Evolutionary conservation across 2,888 invertebrate species (phyloP), one percentile per base, ranked within the genome.

Genomic region (Lycocerus yunnanus): DNA sequence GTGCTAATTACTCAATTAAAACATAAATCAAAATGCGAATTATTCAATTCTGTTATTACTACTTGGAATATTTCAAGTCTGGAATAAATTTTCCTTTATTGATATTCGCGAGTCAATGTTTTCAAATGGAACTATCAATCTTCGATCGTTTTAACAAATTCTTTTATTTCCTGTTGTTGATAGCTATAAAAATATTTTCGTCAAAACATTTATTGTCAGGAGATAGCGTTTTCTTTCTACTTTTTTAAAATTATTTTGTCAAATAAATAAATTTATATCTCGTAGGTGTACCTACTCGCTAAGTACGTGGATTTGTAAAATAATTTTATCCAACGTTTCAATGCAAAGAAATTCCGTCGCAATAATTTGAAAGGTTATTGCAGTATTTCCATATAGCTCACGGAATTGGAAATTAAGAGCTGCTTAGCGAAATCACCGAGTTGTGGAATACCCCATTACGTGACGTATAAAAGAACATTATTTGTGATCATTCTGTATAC

Each of bases 131-230:
- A 20, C 61, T 63, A 63, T 63, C 61, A 63, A 63, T 63, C 61
- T 63, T 63, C 20, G 15, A 63, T 18, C 61, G 61, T 63, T 63
- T 63, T 63, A 63, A 63, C 61, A 63, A 63, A 63, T 63, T 63
- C 18, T 18, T 63, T 63, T 63, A 63, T 63, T 63, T 63, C 61
- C 61, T 63, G 61, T 63, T 63, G 61, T 63, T 63, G 61, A 63
- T 63, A 63, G 61, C 16, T 63, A 63, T 63, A 63, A 63, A 63
- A 63, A 68, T 58, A 68, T 68, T 68, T 58, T 20, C 43, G 59
- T 58, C 68, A 68, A 68, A 15, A 68, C 27, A 68, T 58, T 59
- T 43, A 58, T 43, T 15, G 43, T 18, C 15, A 18, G 8, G n/a
- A 16, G 16, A 63, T 63, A 15, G n/a, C 43, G n/a, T 43, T 43